Conservation (phyloP, 2,113 vertebrate genomes). For the Phalacrocorax carbo region DNA sequence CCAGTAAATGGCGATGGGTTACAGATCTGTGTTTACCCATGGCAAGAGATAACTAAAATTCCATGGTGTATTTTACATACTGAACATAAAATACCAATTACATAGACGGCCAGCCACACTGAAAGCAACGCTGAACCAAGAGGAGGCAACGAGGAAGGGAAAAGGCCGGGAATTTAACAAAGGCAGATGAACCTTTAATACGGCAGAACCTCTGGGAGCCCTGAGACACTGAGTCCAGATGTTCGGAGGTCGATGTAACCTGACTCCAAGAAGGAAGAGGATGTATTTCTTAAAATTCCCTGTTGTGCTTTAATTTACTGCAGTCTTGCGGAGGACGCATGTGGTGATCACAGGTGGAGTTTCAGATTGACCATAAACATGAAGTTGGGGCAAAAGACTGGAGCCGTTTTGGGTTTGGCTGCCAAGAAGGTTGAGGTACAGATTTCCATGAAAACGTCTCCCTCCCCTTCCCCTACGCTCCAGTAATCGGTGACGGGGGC, state of each 20-base stretch:
- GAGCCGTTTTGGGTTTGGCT: neutral
- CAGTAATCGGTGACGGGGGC: neutral
- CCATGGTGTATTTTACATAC: neutral
- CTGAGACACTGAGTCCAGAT: constrained; percentile 50
- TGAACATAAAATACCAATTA: neutral
- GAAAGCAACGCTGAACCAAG: neutral
- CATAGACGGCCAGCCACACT: neutral
- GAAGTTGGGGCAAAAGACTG: neutral
- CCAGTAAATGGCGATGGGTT: neutral
- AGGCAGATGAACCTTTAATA: constrained; percentile 34
- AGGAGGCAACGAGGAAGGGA: neutral
- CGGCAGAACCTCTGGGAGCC: constrained; percentile 52
- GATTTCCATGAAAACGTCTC: constrained; percentile 16
- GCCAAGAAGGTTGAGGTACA: neutral
- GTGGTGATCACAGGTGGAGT: constrained; percentile 58
- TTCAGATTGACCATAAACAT: constrained; percentile 18
- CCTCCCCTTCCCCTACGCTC: neutral
- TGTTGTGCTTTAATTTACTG: constrained; percentile 52
- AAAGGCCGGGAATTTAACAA: neutral
- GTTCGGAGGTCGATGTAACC: constrained; percentile 33
- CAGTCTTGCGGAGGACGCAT: constrained; percentile 10
- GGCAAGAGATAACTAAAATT: neutral
- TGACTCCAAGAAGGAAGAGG: constrained; percentile 64
- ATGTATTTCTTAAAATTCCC: constrained; percentile 52
- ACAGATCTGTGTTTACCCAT: neutral